Evolutionary conservation across 2,113 vertebrate species (phyloP).

Genomic region (Oncorhynchus clarkii): DNA sequence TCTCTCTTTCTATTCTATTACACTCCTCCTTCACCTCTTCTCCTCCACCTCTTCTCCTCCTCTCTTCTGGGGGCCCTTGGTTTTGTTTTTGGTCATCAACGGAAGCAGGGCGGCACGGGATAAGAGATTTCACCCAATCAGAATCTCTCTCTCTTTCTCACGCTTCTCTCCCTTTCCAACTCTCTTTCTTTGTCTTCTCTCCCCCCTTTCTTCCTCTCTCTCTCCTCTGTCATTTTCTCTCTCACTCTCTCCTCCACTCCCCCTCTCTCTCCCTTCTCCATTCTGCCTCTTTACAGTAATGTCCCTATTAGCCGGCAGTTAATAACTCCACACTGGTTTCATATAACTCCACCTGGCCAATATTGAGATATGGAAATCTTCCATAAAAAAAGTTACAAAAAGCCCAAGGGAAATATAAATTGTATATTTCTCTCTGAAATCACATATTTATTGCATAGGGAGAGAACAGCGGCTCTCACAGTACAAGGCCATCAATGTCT

Average conservation of each 20-base stretch:
- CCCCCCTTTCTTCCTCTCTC: not conserved
- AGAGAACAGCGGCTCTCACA: not conserved
- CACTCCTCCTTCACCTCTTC: slow-evolving; percentile 8
- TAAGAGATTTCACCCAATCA: not conserved
- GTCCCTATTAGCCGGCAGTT: not conserved
- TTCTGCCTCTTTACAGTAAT: not conserved
- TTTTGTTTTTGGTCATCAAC: slow-evolving; percentile 13
- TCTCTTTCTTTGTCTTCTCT: not conserved
- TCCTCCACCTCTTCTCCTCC: slow-evolving; percentile 24
- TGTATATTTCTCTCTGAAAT: not conserved
- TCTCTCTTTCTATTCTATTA: not conserved
- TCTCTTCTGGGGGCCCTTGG: not conserved
- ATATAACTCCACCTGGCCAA: not conserved
- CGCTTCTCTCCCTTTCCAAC: not conserved
- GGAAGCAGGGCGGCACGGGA: not conserved
- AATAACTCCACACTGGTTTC: not conserved
- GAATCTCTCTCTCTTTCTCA: not conserved
- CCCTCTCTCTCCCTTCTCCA: not conserved
- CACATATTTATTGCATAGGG: not conserved
- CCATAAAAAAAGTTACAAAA: not conserved
- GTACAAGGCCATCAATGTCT: not conserved
- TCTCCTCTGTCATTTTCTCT: not conserved
- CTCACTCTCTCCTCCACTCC: not conserved
- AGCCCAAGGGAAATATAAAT: not conserved
- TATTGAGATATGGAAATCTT: not conserved